Evolutionary conservation across 2,888 invertebrate species (phyloP).

Genomic region (Ashinkailepas kermadecensis): DNA sequence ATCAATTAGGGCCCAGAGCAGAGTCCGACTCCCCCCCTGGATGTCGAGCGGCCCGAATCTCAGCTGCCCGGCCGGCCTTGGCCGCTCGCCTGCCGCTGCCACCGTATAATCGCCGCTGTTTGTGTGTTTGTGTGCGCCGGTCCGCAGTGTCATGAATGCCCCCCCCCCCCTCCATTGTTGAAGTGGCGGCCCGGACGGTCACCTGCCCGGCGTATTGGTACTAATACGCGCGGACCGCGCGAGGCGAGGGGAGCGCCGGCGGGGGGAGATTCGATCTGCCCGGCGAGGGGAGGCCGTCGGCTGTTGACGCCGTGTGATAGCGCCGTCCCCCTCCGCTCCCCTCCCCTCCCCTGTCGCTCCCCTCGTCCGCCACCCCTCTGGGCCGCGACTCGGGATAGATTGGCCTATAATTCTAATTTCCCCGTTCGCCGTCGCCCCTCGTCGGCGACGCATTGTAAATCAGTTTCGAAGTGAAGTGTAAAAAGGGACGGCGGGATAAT

Average conservation of each 20-base stretch:
- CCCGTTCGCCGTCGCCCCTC: not conserved
- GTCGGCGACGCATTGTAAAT: constrained; percentile 17
- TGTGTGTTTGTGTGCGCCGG: not conserved
- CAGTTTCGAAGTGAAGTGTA: constrained; percentile 22
- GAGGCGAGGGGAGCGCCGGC: not conserved
- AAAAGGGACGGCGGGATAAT: constrained; percentile 24
- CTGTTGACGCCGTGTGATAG: constrained; percentile 5
- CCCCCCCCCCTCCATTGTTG: not conserved
- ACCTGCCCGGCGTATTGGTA: not conserved
- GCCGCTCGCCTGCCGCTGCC: not conserved
- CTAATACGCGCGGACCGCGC: constrained; percentile 7
- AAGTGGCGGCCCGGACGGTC: too few species aligned
- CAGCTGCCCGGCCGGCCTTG: too few species aligned
- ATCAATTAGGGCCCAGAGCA: not conserved
- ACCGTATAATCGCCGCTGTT: not conserved
- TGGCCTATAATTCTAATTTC: constrained; percentile 13
- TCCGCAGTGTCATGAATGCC: not conserved
- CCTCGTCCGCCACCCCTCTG: not conserved
- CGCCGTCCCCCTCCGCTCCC: constrained; percentile 4
- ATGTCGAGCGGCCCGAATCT: too few species aligned
- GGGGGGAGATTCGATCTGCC: not conserved
- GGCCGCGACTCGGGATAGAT: not conserved
- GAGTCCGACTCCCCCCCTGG: not conserved
- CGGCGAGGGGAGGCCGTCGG: not conserved
- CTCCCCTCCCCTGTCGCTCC: constrained; percentile 28